Percentiles rank a stretch among this genome's conserved stretches.
phyloP scores from a whole-genome alignment of 1,140 invertebrate genomes.

The Meteorus sp. region DNA sequence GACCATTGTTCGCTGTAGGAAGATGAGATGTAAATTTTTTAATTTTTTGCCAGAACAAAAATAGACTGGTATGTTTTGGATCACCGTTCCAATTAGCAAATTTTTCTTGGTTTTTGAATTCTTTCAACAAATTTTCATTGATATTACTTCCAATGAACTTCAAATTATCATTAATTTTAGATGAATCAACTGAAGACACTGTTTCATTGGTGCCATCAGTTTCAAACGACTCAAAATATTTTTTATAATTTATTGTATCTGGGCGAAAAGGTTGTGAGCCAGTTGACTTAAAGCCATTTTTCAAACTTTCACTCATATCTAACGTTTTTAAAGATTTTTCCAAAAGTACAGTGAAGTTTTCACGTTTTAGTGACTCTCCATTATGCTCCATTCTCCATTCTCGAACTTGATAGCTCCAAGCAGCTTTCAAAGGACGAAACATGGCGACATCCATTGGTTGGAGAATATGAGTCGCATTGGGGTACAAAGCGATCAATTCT shows the following conservation, averaged over 20 bases:
- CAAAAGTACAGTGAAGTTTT: conserved; percentile 13
- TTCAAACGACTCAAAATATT: conserved; percentile 13
- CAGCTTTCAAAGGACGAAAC: conserved; percentile 42
- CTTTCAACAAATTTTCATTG: conserved; percentile 1
- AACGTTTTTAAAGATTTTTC: neutral
- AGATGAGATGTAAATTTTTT: conserved; percentile 13
- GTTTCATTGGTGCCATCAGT: neutral
- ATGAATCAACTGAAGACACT: neutral
- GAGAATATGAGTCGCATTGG: conserved; percentile 47
- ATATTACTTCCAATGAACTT: conserved; percentile 11
- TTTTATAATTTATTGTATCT: conserved; percentile 24
- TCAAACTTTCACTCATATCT: conserved; percentile 10
- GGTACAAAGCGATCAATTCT: conserved; percentile 36
- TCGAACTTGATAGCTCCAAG: conserved; percentile 36
- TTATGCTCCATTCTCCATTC: conserved; percentile 30
- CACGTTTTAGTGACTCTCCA: conserved; percentile 13
- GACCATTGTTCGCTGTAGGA: neutral
- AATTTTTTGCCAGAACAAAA: conserved; percentile 18
- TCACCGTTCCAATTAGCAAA: conserved; percentile 19
- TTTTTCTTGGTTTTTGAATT: conserved; percentile 21
- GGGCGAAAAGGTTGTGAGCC: no score
- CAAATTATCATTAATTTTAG: conserved; percentile 2
- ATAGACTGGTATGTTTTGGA: conserved; percentile 20
- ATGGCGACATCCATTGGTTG: conserved; percentile 48
- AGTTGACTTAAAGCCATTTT: conserved; percentile 25